These are phyloP conservation scores for Gopherus flavomarginatus DNA, from an alignment of 2,113 vertebrate genomes.

Conservation along the genomic window DNA sequence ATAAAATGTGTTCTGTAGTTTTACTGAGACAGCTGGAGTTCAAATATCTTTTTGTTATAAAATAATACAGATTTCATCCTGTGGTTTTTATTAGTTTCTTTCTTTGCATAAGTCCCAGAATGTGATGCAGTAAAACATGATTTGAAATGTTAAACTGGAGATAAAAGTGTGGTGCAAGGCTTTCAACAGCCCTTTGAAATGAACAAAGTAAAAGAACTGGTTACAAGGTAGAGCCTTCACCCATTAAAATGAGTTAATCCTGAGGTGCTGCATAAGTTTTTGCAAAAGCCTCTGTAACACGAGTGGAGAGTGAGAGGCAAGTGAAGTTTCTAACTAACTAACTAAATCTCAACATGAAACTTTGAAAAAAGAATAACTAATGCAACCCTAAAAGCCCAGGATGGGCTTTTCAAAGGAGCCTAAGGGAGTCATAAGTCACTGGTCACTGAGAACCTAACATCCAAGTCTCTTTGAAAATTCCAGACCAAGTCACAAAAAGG, in stretches of 20 bases:
- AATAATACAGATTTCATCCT: neutral
- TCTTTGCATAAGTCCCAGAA: neutral
- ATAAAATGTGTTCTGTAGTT: neutral
- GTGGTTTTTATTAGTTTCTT: neutral
- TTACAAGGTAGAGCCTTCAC: neutral
- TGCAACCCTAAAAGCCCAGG: rapidly evolving
- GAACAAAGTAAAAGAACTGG: neutral
- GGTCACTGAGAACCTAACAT: neutral
- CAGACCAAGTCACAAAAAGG: too few species aligned
- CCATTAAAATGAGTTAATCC: neutral
- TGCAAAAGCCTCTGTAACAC: neutral
- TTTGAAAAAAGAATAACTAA: neutral
- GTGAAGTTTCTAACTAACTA: neutral
- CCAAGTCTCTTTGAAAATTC: neutral
- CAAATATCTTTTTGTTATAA: neutral
- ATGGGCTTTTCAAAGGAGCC: neutral
- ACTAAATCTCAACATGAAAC: neutral
- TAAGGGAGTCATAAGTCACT: neutral
- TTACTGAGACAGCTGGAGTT: neutral
- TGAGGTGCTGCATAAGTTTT: neutral
- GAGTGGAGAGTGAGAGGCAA: neutral
- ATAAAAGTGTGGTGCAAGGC: neutral
- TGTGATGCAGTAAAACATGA: neutral
- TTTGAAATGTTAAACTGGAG: neutral
- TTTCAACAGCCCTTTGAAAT: neutral